A percentile compares a stretch with the other conserved stretches of the same genome.
phyloP scores from a whole-genome alignment of 1,140 invertebrate genomes.

The Pentalonia nigronervosa region DNA sequence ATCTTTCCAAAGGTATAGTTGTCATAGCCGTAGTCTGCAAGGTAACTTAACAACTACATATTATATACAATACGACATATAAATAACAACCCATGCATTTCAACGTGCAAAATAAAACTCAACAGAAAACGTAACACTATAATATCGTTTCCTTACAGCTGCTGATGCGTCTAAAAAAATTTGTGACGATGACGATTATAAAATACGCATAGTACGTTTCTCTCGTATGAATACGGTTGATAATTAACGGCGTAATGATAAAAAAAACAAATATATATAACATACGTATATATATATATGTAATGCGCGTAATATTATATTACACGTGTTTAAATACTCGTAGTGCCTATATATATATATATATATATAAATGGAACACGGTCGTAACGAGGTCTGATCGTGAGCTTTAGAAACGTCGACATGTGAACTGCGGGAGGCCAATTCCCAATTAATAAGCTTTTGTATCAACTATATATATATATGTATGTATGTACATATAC shows the following conservation, averaged over 20 bases:
- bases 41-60: background rate
- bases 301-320: background rate
- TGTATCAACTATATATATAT: conserved; percentile 30
- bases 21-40: background rate
- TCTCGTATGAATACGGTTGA: background rate
- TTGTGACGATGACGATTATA: background rate
- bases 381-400: conserved; percentile 33
- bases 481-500: too few relatives aligned
- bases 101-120: background rate
- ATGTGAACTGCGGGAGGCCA: conserved; percentile 25
- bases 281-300: background rate
- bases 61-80: background rate
- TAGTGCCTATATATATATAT: background rate
- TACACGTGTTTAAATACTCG: conserved; percentile 9
- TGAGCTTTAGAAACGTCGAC: conserved; percentile 28
- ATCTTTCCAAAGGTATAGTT: background rate
- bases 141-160: background rate
- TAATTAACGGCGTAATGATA: background rate
- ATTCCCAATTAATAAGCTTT: conserved; percentile 51
- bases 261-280: background rate
- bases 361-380: background rate
- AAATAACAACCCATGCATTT: background rate
- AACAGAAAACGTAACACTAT: background rate
- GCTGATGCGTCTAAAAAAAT: background rate
- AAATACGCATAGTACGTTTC: background rate